A percentile compares a stretch with the other conserved stretches of the same genome.
Evolutionary conservation across 2,888 invertebrate species (phyloP).

Genomic region (Phortica okadai): DNA sequence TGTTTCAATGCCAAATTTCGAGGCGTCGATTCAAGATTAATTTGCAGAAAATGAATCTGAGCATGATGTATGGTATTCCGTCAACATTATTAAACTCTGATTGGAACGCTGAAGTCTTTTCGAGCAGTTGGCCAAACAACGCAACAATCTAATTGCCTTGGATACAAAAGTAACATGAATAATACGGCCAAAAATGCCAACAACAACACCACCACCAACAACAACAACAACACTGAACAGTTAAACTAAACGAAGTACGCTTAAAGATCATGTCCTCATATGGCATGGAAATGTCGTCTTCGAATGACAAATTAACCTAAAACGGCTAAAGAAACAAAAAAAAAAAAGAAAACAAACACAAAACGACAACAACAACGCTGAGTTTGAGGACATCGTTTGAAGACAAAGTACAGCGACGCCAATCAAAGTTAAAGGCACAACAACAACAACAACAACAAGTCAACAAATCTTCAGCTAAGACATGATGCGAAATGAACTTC

Average conservation of each 20-base stretch:
- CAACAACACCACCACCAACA: no score
- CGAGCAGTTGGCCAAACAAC: no score
- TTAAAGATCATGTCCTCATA: constrained; percentile 26
- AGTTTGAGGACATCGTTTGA: background rate
- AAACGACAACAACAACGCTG: background rate
- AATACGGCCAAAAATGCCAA: no score
- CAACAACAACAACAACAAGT: constrained; percentile 13
- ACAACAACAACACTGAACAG: no score
- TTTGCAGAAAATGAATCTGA: no score
- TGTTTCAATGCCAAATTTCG: no score
- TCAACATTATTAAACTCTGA: no score
- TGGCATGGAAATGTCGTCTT: constrained; percentile 20
- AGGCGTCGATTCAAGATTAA: no score
- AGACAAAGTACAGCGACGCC: constrained; percentile 5
- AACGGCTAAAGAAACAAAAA: constrained; percentile 15
- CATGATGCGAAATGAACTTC: constrained; percentile 2
- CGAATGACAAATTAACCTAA: constrained; percentile 29
- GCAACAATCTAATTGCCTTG: no score
- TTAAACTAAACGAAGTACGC: background rate
- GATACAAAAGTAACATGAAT: no score
- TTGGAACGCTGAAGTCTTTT: no score
- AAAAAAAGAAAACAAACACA: background rate
- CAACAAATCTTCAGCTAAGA: constrained; percentile 17
- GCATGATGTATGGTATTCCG: no score
- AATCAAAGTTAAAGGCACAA: constrained; percentile 19